Percentiles rank a stretch among this genome's conserved stretches.
These are phyloP conservation scores for Caenorhabditis drosophilae DNA, from an alignment of 2,888 invertebrate species.

Conservation along the genomic window DNA sequence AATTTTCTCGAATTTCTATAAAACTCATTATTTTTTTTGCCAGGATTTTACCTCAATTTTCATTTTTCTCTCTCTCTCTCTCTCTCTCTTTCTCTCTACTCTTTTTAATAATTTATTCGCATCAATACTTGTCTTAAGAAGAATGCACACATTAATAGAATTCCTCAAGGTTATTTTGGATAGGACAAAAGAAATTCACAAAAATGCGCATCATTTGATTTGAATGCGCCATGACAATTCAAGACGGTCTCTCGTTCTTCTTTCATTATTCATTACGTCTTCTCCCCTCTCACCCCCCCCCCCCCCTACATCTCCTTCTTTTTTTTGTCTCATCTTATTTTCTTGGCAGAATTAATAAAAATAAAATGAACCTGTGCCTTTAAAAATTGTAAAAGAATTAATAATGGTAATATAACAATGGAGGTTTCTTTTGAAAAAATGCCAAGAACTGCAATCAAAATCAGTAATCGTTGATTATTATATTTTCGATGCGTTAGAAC, in stretches of 20 bases:
- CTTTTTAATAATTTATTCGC: too few species aligned
- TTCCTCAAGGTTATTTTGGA: slow-evolving; percentile 37
- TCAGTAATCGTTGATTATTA: background rate
- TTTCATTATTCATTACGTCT: too few species aligned
- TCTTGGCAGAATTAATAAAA: too few species aligned
- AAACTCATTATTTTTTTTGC: background rate
- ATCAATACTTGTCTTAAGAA: too few species aligned
- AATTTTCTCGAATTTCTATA: background rate
- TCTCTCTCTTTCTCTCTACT: too few species aligned
- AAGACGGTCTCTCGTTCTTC: too few species aligned
- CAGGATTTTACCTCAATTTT: background rate
- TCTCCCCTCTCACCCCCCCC: too few species aligned
- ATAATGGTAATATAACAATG: slow-evolving; percentile 29
- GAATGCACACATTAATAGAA: too few species aligned
- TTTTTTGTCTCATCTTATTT: too few species aligned
- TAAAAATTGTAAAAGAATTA: too few species aligned
- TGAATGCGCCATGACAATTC: slow-evolving; percentile 1
- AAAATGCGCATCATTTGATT: background rate
- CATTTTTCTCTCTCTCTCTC: slow-evolving; percentile 1
- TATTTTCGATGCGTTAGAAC: background rate
- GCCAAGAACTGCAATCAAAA: slow-evolving; percentile 13
- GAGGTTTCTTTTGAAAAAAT: slow-evolving; percentile 39
- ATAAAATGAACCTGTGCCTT: too few species aligned
- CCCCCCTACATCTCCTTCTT: too few species aligned
- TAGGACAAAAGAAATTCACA: slow-evolving; percentile 21